Evolutionary conservation across 2,797 vertebrate genomes (phyloP), one percentile per base, ranked within the genome.

Genomic region (Rhyacichthys aspro): DNA sequence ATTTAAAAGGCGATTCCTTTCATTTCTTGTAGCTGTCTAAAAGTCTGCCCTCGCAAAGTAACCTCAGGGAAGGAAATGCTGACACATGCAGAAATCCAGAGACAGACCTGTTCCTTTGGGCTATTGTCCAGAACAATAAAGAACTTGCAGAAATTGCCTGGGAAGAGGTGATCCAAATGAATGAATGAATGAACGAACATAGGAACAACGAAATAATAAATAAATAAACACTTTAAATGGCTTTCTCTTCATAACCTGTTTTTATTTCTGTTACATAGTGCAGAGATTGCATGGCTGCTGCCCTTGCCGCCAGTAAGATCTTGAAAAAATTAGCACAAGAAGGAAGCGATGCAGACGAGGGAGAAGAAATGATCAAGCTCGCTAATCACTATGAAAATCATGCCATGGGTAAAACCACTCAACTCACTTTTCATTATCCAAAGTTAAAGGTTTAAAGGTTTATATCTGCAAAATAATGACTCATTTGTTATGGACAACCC

Each of bases 81-180:
- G 76, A 81, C 36, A 32, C 64, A 8, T 56, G 69, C 17, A 82
- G 67, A 56, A 93, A 98, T 63, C 90, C 94, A 0, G 74, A 89
- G 8, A 92, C 93, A 0, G 97, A 99, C 67, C 92, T 99, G 28
- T 96, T 99, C 63, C 94, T 99, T 43, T 99, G 98, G 98, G 94
- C 95, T 11, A 63, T 98, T 0, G 79, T 99, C 10, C 96, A 98
- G 88, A 96, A 94, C 83, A 93, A 89, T 37, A 93, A 58, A 74
- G 93, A 97, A 50, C 84, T 99, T 87, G 91, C 96, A 11, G 93
- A 95, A 32, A 96, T 98, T 36, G 90, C 94, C 65, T 99, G 98
- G 98, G 90, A 94, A 12, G 95, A 98, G 95, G 98, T 99, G 89
- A 80, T 43, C 1, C 12, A 38, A 55, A 28, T 47, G 0, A 53